A percentile compares a stretch with the other conserved stretches of the same genome.
Conservation (phyloP, 2,797 vertebrate genomes). For the Fistularia tabacaria region DNA sequence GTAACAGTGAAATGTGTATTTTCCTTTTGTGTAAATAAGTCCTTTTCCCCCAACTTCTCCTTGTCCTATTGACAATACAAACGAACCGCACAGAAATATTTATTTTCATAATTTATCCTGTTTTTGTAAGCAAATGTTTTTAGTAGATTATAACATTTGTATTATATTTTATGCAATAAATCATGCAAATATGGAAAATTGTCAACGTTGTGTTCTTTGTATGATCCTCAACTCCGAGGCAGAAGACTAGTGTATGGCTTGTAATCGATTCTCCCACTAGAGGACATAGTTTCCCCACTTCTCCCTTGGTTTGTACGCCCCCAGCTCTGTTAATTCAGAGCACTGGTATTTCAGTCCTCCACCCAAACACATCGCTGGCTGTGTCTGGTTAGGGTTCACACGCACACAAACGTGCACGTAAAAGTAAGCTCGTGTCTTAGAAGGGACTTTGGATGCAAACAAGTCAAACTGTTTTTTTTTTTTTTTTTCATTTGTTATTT, state of each 20-base stretch:
- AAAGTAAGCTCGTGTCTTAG: too few relatives aligned
- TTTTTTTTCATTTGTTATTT: too few relatives aligned
- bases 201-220: slow-evolving; percentile 10
- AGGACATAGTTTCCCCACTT: slow-evolving; percentile 20
- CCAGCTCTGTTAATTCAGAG: not conserved
- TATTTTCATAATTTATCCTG: slow-evolving; percentile 73
- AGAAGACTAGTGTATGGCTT: not conserved
- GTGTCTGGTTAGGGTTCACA: too few relatives aligned
- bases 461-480: too few relatives aligned
- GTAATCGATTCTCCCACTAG: slow-evolving; percentile 26
- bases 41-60: slow-evolving; percentile 29
- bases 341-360: too few relatives aligned
- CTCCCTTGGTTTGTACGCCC: not conserved
- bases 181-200: slow-evolving; percentile 25
- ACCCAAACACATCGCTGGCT: too few relatives aligned
- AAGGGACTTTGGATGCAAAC: too few relatives aligned
- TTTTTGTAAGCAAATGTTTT: slow-evolving; percentile 66
- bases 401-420: too few relatives aligned
- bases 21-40: slow-evolving; percentile 23
- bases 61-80: slow-evolving; percentile 35
- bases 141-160: slow-evolving; percentile 51
- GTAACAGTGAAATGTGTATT: slow-evolving; percentile 12
- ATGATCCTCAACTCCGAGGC: too few relatives aligned
- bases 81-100: slow-evolving; percentile 65
- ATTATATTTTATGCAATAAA: slow-evolving; percentile 69